A percentile compares a stretch with the other conserved stretches of the same genome.
Evolutionary conservation across 2,113 vertebrate genomes (phyloP).

Genomic region (Ophthalmolycus amberensis): DNA sequence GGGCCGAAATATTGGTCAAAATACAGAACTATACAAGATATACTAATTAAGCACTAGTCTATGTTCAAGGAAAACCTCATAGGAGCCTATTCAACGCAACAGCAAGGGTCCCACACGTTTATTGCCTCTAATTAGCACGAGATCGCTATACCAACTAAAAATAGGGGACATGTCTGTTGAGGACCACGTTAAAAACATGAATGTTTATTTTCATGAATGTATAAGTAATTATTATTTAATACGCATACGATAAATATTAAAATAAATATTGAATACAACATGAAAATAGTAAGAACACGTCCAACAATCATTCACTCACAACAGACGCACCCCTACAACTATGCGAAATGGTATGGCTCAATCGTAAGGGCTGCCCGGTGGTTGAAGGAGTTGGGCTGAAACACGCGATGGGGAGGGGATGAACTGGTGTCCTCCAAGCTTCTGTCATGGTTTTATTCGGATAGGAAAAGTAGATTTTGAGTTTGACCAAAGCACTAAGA

Average conservation of each 20-base stretch:
- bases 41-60: not conserved
- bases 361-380: not conserved
- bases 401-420: not conserved
- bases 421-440: not conserved
- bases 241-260: rapidly evolving
- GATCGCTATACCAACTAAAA: not conserved
- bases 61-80: not conserved
- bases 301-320: not conserved
- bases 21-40: not conserved
- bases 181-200: not conserved
- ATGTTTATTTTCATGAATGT: too few species aligned
- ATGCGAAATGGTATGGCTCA: conserved; percentile 56
- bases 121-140: conserved; percentile 52
- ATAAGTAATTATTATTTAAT: too few species aligned
- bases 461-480: not conserved
- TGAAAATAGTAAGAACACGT: not conserved
- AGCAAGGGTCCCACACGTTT: not conserved
- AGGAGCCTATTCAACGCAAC: not conserved
- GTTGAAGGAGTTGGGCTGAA: conserved; percentile 21
- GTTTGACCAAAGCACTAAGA: not conserved
- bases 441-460: conserved; percentile 5
- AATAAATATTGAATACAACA: rapidly evolving
- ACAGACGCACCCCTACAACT: conserved; percentile 20
- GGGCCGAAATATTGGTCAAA: not conserved
- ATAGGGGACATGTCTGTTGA: not conserved